Evolutionary conservation across 2,888 invertebrate species (phyloP).

Genomic region (Hedya salicella): DNA sequence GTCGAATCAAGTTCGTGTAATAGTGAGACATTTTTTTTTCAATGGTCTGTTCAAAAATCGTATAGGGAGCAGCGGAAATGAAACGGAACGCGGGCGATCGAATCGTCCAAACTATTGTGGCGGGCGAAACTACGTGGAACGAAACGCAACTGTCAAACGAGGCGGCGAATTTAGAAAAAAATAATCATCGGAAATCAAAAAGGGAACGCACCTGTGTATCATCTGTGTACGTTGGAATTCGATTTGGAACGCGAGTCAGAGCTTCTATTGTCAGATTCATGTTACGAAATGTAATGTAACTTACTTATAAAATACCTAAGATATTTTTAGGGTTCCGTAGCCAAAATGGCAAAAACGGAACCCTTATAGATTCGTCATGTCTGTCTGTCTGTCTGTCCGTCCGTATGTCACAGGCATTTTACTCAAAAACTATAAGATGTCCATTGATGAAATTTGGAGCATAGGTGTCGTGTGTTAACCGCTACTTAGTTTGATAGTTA

Average conservation of each 20-base stretch:
- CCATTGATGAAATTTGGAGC: too few species aligned
- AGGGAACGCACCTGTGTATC: conserved; percentile 25
- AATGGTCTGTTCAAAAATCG: conserved; percentile 39
- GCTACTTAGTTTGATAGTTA: too few species aligned
- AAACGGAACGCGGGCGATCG: conserved; percentile 42
- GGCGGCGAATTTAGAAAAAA: conserved; percentile 40
- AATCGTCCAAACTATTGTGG: conserved; percentile 44
- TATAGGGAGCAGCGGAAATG: conserved; percentile 42
- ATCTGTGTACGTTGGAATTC: conserved; percentile 15
- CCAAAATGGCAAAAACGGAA: too few species aligned
- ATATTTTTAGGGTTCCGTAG: too few species aligned
- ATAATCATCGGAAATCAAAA: conserved; percentile 24
- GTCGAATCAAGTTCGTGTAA: conserved; percentile 43
- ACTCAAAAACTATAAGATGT: too few species aligned
- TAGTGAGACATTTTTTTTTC: conserved; percentile 42
- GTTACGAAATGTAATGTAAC: too few species aligned
- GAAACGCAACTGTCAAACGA: conserved; percentile 40
- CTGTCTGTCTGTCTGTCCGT: too few species aligned
- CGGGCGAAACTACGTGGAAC: conserved; percentile 35
- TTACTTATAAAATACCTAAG: too few species aligned
- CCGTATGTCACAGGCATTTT: too few species aligned
- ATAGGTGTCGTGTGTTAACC: too few species aligned
- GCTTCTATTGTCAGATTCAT: too few species aligned
- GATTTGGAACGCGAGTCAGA: conserved; percentile 8
- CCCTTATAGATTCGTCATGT: too few species aligned